Conservation (phyloP, 2,888 invertebrate genomes). For the Busseola fusca region DNA sequence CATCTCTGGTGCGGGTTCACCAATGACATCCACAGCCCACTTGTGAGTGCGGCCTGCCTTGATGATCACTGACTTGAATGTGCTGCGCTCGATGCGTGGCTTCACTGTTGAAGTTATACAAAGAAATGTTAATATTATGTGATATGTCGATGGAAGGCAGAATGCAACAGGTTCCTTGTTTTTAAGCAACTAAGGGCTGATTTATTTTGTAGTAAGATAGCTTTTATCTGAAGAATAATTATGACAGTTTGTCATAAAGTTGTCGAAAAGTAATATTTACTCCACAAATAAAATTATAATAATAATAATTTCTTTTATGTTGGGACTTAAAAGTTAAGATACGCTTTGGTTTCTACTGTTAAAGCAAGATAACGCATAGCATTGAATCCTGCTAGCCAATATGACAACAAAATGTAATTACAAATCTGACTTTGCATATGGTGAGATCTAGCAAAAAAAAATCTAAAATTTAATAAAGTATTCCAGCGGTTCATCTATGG, state of each 20-base stretch:
- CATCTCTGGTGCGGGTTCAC: slow-evolving; percentile 97
- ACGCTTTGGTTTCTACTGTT: not conserved
- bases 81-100: slow-evolving; percentile 96
- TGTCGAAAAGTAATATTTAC: no score
- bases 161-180: no score
- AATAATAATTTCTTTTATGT: no score
- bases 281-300: no score
- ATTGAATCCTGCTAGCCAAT: not conserved
- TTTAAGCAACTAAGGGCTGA: no score
- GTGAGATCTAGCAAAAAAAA: not conserved
- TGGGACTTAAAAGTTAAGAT: no score
- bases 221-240: no score
- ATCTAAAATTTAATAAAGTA: no score
- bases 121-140: not conserved
- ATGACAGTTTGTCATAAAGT: no score
- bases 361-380: not conserved
- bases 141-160: not conserved
- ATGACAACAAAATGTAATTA: not conserved
- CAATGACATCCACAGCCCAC: slow-evolving; percentile 97
- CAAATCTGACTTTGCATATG: not conserved
- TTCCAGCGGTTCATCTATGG: no score
- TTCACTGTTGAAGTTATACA: slow-evolving; percentile 90
- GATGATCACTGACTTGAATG: slow-evolving; percentile 96
- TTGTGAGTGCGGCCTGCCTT: slow-evolving; percentile 98
- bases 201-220: no score